These are phyloP conservation scores for Montipora sp. DNA, from an alignment of 64 coral and sea anemone genomes.

Conservation along the genomic window DNA sequence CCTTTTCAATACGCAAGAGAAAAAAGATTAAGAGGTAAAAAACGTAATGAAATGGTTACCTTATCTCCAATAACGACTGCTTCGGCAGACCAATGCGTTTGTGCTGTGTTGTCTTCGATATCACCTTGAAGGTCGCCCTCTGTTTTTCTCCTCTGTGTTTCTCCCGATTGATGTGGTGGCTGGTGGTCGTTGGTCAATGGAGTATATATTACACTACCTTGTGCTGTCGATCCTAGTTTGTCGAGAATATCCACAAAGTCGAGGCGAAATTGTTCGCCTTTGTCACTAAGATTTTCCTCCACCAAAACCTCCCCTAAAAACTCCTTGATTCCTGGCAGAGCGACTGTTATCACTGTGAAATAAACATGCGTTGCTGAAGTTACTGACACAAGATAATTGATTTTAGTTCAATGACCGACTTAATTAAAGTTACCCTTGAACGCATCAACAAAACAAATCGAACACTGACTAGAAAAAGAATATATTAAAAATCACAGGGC, in stretches of 20 bases:
- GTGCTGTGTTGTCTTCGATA: not conserved
- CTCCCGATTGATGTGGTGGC: conserved; percentile 9
- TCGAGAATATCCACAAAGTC: conserved; percentile 61
- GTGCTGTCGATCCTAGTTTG: not conserved
- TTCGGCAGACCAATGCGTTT: conserved; percentile 29
- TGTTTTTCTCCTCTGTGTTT: not conserved
- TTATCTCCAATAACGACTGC: not conserved
- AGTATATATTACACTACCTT: conserved; percentile 1
- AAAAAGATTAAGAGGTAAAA: not conserved
- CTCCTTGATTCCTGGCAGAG: conserved; percentile 69
- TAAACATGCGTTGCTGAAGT: conserved; percentile 20
- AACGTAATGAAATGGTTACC: conserved; percentile 19
- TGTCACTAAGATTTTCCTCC: conserved; percentile 60
- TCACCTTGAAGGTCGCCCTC: conserved; percentile 31
- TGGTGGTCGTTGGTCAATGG: not conserved
- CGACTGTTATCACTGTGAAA: conserved; percentile 75
- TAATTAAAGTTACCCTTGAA: conserved; percentile 45
- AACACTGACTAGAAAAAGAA: not conserved
- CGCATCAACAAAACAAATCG: conserved; percentile 1
- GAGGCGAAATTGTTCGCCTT: conserved; percentile 68
- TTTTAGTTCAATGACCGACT: not conserved
- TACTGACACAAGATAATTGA: conserved; percentile 3
- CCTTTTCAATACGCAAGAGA: not conserved
- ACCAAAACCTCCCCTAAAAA: conserved; percentile 67
- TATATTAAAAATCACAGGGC: not conserved